phyloP scores from a whole-genome alignment of 2,797 vertebrate genomes.

The Gila robusta region DNA sequence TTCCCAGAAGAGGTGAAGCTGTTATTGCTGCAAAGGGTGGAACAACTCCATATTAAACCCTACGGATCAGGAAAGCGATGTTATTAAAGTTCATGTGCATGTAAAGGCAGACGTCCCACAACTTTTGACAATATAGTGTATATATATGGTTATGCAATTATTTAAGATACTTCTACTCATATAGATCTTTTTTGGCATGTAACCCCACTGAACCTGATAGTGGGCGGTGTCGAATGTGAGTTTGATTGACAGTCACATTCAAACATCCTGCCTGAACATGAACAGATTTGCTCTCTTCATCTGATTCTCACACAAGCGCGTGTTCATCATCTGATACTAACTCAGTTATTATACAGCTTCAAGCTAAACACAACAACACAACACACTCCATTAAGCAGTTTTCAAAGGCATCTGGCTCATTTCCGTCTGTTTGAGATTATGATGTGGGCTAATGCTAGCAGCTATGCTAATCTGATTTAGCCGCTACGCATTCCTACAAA shows the following conservation, averaged over 20 bases:
- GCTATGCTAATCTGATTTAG: constrained; percentile 50
- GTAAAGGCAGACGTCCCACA: no score
- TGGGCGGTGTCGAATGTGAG: background rate
- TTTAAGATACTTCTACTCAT: no score
- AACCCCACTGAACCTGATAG: background rate
- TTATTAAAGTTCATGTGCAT: no score
- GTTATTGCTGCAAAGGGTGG: no score
- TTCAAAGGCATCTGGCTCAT: background rate
- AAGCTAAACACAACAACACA: background rate
- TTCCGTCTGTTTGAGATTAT: constrained; percentile 14
- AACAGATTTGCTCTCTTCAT: background rate
- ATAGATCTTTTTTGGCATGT: no score
- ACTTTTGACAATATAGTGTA: no score
- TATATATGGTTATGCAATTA: no score
- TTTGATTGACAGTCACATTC: background rate
- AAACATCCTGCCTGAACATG: background rate
- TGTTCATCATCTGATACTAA: background rate
- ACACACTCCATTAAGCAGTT: constrained; percentile 3
- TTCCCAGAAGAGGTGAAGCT: no score
- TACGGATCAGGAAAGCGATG: no score
- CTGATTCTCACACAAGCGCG: background rate
- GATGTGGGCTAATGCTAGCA: constrained; percentile 50
- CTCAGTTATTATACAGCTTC: background rate
- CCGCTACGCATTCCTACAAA: constrained; percentile 35
- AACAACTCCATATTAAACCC: no score